phyloP scores from a whole-genome alignment of 2,113 vertebrate species.

The Python bivittatus region DNA sequence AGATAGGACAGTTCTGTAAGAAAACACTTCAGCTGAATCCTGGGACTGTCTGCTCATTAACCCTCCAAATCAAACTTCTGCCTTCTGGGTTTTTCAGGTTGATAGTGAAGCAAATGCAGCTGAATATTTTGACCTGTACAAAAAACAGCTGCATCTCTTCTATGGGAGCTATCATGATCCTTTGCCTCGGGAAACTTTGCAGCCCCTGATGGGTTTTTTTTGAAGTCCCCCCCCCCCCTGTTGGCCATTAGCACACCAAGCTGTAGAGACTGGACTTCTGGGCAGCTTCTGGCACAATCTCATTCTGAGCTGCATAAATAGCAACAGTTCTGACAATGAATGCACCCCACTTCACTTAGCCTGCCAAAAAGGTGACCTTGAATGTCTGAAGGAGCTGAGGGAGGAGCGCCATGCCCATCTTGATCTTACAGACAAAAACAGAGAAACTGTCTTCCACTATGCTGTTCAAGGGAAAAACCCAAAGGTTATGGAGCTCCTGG shows the following conservation, averaged over 20 bases:
- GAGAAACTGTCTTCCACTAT: slow-evolving; percentile 89
- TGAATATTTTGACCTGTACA: slow-evolving; percentile 82
- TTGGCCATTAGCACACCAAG: slow-evolving; percentile 90
- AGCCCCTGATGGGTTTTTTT: slow-evolving; percentile 87
- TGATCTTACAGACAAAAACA: slow-evolving; percentile 80
- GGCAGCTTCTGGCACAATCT: slow-evolving; percentile 90
- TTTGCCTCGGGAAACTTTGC: slow-evolving; percentile 80
- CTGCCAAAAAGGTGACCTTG: slow-evolving; percentile 81
- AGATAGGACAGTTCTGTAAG: too few species aligned
- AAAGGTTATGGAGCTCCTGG: slow-evolving; percentile 86
- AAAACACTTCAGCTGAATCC: too few species aligned
- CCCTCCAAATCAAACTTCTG: too few species aligned
- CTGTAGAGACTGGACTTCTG: slow-evolving; percentile 82
- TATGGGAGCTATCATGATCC: slow-evolving; percentile 81
- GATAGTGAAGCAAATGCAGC: slow-evolving; percentile 79
- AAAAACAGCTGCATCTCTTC: slow-evolving; percentile 86
- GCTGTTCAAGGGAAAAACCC: slow-evolving; percentile 87
- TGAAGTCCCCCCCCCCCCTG: slow-evolving; percentile 87
- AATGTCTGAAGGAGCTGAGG: slow-evolving; percentile 85
- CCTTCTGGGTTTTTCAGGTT: slow-evolving; percentile 95
- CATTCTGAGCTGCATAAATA: slow-evolving; percentile 88
- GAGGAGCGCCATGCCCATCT: slow-evolving; percentile 87
- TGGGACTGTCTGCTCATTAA: too few species aligned
- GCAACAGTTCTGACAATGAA: slow-evolving; percentile 73
- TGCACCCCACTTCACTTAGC: slow-evolving; percentile 92